Base-by-base conservation (phyloP, 2,797 vertebrate species). In the Chaunax sp. region DNA sequence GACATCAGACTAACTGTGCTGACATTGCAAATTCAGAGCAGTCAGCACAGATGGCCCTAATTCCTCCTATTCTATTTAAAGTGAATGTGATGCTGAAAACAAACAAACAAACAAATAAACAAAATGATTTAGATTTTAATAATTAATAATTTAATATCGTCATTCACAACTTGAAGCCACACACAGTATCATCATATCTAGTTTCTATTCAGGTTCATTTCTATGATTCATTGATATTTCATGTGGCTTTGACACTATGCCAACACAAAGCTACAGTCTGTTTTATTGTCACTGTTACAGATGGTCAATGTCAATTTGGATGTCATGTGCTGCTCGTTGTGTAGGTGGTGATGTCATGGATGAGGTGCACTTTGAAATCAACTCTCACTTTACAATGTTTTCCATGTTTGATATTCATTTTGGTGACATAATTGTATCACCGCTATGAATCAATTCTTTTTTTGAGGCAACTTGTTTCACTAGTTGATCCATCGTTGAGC, bases 1-100 rank as follows among this genome's bases (percentile, higher is more conserved):
- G 52, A 56, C n/a, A 44, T 75, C 50, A 50, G 43, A 18, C 25
- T 19, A 12, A 68, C 15, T 51, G 58, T 56, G 68, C 73, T 72
- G 72, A 75, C 40, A 25, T 1, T 9, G 53, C 46, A 81, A 20
- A 66, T 55, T 64, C 46, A 46, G 30, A 50, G 33, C 46, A 47
- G 46, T 18, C 3, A 1, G 20, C 49, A 28, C 40, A 69, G 40
- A 68, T 23, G 62, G 22, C 57, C 33, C 43, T 4, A 1, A 19
- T 26, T n/a, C 52, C n/a, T 15, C 35, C n/a, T n/a, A n/a, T n/a
- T n/a, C n/a, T n/a, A n/a, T n/a, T n/a, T n/a, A n/a, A n/a, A n/a
- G n/a, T n/a, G n/a, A n/a, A n/a, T 33, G 20, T 53, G 51, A 15
- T 53, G 13, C 7, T 25, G 23, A 46, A 46, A 46, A 22, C 35